These are phyloP conservation scores for Aplysina aerophoba DNA, from an alignment of 37 sponge, comb jelly and placozoan genomes.

Conservation along the genomic window DNA sequence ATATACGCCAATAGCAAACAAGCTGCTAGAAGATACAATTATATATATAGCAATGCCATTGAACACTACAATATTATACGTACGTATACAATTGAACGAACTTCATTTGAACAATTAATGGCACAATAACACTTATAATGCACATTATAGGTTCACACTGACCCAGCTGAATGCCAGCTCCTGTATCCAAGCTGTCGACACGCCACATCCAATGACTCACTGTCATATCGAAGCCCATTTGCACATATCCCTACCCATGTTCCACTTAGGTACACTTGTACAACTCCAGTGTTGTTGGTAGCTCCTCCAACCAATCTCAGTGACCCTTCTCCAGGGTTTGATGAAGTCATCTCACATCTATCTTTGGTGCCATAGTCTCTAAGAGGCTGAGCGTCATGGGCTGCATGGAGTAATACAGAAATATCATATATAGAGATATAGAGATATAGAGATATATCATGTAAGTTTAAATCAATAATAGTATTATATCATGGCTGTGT, in stretches of 20 bases:
- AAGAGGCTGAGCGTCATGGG: too few relatives aligned
- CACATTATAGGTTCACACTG: background rate
- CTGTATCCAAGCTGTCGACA: slow-evolving; percentile 33
- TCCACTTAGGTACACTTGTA: slow-evolving; percentile 7
- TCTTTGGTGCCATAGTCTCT: too few relatives aligned
- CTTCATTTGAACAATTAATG: background rate
- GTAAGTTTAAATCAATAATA: too few relatives aligned
- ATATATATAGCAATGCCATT: too few relatives aligned
- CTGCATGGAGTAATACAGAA: too few relatives aligned
- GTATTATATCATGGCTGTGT: too few relatives aligned
- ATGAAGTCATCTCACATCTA: background rate
- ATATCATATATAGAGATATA: too few relatives aligned
- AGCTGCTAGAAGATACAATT: too few relatives aligned
- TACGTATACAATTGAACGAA: background rate
- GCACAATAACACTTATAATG: background rate
- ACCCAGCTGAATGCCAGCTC: background rate
- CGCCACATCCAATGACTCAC: background rate
- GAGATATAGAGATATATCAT: too few relatives aligned
- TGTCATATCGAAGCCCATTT: too few relatives aligned
- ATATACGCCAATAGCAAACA: too few relatives aligned
- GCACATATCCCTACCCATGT: slow-evolving; percentile 15
- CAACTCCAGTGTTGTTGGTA: background rate
- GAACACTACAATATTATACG: too few relatives aligned
- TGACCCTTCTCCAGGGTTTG: slow-evolving; percentile 6
- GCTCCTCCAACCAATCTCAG: slow-evolving; percentile 5